A percentile compares a stretch with the other conserved stretches of the same genome.
Evolutionary conservation across 2,797 vertebrate species (phyloP).

Genomic region (Ptychobarbus kaznakovi): DNA sequence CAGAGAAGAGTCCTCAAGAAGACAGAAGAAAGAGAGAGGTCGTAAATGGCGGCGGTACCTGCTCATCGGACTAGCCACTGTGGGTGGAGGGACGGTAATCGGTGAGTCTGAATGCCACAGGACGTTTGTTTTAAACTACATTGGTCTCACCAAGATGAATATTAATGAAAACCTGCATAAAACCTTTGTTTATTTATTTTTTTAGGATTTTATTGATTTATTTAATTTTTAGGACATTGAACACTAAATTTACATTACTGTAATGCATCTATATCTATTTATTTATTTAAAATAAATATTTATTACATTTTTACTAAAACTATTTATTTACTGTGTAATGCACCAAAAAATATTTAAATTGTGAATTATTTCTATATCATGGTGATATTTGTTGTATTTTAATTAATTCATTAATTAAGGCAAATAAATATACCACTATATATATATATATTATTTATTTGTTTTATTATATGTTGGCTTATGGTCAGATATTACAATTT

Average conservation of each 20-base stretch:
- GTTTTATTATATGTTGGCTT: too few relatives aligned
- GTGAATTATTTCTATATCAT: too few relatives aligned
- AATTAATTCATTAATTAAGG: too few relatives aligned
- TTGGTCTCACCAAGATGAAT: neutral
- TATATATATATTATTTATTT: too few relatives aligned
- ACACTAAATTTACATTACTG: neutral
- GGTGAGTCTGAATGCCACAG: slow-evolving; percentile 76
- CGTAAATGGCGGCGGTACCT: slow-evolving; percentile 89
- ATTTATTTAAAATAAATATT: neutral
- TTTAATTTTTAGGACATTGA: neutral
- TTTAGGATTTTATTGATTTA: neutral
- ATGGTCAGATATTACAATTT: too few relatives aligned
- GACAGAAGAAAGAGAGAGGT: slow-evolving; percentile 85
- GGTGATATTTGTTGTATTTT: too few relatives aligned
- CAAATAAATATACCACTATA: too few relatives aligned
- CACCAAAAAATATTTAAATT: too few relatives aligned
- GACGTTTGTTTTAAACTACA: neutral
- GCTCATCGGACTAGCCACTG: slow-evolving; percentile 91
- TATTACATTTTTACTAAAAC: too few relatives aligned
- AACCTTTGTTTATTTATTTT: neutral
- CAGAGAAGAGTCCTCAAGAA: slow-evolving; percentile 84
- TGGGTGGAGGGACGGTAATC: slow-evolving; percentile 92
- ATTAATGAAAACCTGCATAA: neutral
- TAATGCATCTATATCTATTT: neutral
- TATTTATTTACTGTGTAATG: neutral